Percentiles rank a stretch among this genome's conserved stretches.
Conservation (phyloP, 2,113 vertebrate species). For the Lampris incognitus region DNA sequence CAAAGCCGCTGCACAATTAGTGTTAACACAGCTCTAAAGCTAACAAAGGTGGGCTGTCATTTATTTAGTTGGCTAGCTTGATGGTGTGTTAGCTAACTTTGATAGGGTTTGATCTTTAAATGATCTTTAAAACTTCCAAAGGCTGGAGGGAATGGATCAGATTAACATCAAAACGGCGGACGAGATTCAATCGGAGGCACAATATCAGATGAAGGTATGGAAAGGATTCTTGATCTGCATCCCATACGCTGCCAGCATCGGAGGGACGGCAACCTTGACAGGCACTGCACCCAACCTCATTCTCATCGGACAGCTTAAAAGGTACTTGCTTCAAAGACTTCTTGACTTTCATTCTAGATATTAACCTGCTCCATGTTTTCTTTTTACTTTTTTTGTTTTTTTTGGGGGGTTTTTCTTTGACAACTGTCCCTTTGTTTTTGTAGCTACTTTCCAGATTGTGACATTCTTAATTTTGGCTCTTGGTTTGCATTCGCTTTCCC, state of each 20-base stretch:
- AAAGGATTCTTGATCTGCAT: slow-evolving; percentile 98
- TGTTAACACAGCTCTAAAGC: background rate
- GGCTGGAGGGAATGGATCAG: slow-evolving; percentile 80
- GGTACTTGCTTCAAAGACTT: slow-evolving; percentile 63
- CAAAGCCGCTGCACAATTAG: too few species aligned
- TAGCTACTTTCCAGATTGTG: slow-evolving; percentile 95
- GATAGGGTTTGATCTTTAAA: background rate
- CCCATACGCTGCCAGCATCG: slow-evolving; percentile 94
- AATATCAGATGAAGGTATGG: slow-evolving; percentile 91
- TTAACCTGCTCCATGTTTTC: background rate
- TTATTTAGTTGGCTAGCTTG: too few species aligned
- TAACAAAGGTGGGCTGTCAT: too few species aligned
- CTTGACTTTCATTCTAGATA: background rate
- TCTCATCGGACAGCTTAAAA: slow-evolving; percentile 94
- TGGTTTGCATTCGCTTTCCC: slow-evolving; percentile 98
- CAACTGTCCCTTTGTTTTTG: slow-evolving; percentile 36
- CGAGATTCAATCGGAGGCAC: slow-evolving; percentile 84
- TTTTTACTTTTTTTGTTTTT: background rate
- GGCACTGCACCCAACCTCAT: slow-evolving; percentile 97
- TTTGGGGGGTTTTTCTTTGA: too few species aligned
- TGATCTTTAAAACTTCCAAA: slow-evolving; percentile 42
- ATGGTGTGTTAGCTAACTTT: background rate
- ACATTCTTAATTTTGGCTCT: slow-evolving; percentile 95
- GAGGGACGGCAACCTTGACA: slow-evolving; percentile 93
- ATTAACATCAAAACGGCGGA: slow-evolving; percentile 74